Percentiles rank a stretch among this genome's conserved stretches.
Evolutionary conservation across 2,113 vertebrate genomes (phyloP).

Genomic region (Alouatta palliata): DNA sequence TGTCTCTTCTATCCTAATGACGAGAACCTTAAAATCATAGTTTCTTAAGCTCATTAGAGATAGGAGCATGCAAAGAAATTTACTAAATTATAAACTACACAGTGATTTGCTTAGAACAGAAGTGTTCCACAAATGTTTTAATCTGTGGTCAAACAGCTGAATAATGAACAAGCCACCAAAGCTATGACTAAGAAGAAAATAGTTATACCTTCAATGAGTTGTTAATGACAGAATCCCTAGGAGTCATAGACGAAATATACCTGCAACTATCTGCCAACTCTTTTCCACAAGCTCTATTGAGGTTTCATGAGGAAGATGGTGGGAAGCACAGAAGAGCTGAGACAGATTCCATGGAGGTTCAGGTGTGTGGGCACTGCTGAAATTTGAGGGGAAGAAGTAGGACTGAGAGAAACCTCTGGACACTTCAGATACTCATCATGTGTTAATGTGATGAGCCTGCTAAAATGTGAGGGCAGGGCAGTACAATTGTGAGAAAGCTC

Average conservation of each 20-base stretch:
- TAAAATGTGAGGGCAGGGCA: not conserved
- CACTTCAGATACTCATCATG: not conserved
- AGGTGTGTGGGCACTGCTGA: not conserved
- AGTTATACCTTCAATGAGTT: not conserved
- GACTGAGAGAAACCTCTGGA: not conserved
- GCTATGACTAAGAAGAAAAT: not conserved
- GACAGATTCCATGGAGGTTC: not conserved
- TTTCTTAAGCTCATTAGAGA: not conserved
- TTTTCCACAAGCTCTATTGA: not conserved
- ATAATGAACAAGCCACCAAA: not conserved
- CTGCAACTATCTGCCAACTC: not conserved
- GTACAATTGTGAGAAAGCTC: not conserved
- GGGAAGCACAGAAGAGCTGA: not conserved
- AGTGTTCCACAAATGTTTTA: not conserved
- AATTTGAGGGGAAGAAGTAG: not conserved
- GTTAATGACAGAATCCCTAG: not conserved
- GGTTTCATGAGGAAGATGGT: not conserved
- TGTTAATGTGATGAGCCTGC: not conserved
- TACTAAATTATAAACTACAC: not conserved
- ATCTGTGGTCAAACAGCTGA: not conserved
- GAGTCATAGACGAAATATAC: not conserved
- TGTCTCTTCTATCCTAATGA: not conserved
- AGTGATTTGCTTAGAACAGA: not conserved
- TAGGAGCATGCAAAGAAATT: not conserved
- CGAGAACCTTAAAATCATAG: not conserved